These are phyloP conservation scores for Oxygymnocypris stewartii DNA, from an alignment of 2,113 vertebrate genomes.

Conservation along the genomic window DNA sequence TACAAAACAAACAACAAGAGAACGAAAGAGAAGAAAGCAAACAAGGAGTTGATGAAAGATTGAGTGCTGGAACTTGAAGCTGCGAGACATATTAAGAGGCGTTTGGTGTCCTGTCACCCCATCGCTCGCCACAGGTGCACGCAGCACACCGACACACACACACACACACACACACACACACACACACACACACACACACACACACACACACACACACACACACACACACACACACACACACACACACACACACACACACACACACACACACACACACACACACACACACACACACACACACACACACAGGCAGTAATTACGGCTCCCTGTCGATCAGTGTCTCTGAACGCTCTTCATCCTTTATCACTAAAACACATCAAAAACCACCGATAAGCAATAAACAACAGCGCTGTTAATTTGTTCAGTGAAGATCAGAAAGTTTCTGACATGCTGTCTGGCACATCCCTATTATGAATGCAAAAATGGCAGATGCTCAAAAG, in stretches of 20 bases:
- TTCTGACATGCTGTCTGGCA: neutral
- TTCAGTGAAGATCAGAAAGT: conserved; percentile 37
- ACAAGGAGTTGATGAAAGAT: conserved; percentile 57
- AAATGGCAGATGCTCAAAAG: neutral
- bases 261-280: too few species aligned
- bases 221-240: too few species aligned
- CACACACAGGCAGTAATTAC: conserved; percentile 54
- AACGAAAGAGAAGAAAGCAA: conserved; percentile 38
- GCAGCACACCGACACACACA: neutral
- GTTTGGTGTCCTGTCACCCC: conserved; percentile 47
- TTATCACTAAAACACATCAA: conserved; percentile 58
- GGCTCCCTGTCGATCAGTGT: conserved; percentile 39
- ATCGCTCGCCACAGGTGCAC: conserved; percentile 28
- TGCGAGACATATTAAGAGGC: conserved; percentile 44
- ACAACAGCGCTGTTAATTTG: conserved; percentile 41
- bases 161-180: conserved; percentile 12
- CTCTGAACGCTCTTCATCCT: conserved; percentile 39
- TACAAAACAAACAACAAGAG: conserved; percentile 45
- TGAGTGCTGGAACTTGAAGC: conserved; percentile 33
- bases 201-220: too few species aligned
- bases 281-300: too few species aligned
- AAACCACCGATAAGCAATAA: conserved; percentile 49
- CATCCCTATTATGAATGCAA: neutral
- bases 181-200: conserved; percentile 15
- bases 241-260: too few species aligned